These are phyloP conservation scores for Plecotus auritus DNA, from an alignment of 2,113 vertebrate genomes.

Conservation along the genomic window DNA sequence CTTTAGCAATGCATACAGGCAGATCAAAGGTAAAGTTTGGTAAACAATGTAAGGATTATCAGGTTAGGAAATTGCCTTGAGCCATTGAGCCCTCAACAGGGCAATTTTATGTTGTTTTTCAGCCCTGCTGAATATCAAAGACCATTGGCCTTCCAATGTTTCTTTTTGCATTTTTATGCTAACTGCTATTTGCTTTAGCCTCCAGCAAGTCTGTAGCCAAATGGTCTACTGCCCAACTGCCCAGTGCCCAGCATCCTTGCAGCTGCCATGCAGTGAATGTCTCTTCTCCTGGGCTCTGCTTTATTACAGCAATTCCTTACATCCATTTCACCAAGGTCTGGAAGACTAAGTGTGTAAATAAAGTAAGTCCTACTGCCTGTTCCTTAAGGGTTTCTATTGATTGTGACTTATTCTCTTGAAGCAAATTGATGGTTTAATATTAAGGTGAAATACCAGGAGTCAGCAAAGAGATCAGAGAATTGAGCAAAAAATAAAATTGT, in stretches of 20 bases:
- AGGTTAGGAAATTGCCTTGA: too few species aligned
- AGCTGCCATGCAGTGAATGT: neutral
- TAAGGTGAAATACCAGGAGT: slow-evolving; percentile 37
- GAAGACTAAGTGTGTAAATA: slow-evolving; percentile 19
- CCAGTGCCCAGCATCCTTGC: neutral
- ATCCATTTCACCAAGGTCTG: neutral
- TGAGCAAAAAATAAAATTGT: slow-evolving; percentile 4
- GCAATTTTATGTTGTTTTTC: too few species aligned
- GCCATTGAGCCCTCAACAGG: too few species aligned
- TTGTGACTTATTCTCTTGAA: slow-evolving; percentile 50
- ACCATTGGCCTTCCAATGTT: too few species aligned
- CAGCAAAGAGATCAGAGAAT: slow-evolving; percentile 36
- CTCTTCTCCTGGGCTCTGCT: neutral
- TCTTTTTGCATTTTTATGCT: too few species aligned
- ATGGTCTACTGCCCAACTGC: neutral
- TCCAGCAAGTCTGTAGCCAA: neutral
- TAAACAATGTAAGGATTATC: too few species aligned
- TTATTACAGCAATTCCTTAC: neutral
- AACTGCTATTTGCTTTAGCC: too few species aligned
- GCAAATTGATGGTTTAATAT: slow-evolving; percentile 58
- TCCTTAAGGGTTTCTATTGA: slow-evolving; percentile 46
- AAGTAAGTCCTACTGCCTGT: neutral
- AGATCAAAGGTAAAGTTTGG: too few species aligned
- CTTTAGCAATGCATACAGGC: too few species aligned
- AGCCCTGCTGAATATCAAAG: too few species aligned